These are phyloP conservation scores for Drymodes brunneopygia DNA, from an alignment of 2,113 vertebrate genomes.

Conservation along the genomic window DNA sequence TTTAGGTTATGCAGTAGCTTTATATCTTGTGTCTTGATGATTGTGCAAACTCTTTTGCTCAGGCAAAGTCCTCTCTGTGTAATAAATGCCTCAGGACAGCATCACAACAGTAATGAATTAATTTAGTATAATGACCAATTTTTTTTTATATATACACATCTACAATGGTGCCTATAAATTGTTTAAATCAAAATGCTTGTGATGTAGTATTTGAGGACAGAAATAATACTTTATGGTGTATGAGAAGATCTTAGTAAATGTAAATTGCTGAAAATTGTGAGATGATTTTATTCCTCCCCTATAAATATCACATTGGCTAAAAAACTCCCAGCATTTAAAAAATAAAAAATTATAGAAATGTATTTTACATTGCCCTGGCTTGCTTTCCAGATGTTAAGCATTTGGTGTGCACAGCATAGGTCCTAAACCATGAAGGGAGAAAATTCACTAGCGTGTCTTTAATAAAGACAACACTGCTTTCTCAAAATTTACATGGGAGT, in stretches of 20 bases:
- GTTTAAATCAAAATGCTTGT: background rate
- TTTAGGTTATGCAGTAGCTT: background rate
- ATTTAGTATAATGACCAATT: background rate
- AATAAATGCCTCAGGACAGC: background rate
- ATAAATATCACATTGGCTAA: background rate
- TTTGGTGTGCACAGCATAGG: background rate
- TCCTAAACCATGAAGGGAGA: background rate
- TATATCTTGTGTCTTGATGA: background rate
- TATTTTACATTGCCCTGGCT: background rate
- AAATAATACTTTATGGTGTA: background rate
- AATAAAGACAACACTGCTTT: background rate
- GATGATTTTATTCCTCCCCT: background rate
- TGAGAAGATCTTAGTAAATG: background rate
- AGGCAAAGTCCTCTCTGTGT: background rate
- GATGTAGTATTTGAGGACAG: background rate
- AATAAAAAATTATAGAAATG: background rate
- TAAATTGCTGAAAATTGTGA: background rate
- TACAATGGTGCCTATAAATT: background rate
- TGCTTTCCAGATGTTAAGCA: background rate
- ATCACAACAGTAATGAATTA: background rate
- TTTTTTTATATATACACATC: background rate
- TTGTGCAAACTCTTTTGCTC: background rate
- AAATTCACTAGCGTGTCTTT: background rate
- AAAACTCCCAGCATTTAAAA: accelerated
- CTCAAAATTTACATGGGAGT: background rate